Conservation (phyloP, 2,113 vertebrate species). For the Heliornis fulica region DNA sequence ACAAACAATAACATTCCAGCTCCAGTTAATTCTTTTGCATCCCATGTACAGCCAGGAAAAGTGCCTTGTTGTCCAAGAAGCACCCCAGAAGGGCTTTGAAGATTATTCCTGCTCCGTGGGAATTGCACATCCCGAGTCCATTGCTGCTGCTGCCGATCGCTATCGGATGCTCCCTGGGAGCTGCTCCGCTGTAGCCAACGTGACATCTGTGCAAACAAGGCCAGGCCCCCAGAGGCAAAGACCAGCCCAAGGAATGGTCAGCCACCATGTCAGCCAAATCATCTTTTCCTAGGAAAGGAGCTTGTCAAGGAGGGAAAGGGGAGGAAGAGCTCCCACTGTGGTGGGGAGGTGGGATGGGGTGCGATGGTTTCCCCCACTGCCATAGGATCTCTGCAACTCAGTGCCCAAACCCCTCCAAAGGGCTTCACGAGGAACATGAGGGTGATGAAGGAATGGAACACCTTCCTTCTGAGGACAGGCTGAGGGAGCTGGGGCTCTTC, state of each 20-base stretch:
- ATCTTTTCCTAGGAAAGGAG: background rate
- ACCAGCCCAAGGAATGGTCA: conserved; percentile 10
- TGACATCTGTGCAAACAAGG: conserved; percentile 19
- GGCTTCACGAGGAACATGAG: rapidly evolving
- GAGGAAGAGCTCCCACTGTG: background rate
- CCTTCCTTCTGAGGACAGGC: too few relatives aligned
- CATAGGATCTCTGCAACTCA: rapidly evolving
- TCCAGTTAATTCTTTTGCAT: conserved; percentile 65
- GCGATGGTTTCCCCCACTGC: rapidly evolving
- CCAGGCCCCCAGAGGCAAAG: background rate
- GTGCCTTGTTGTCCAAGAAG: conserved; percentile 26
- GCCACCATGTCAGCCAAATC: background rate
- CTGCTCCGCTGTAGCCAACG: conserved; percentile 50
- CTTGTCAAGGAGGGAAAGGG: rapidly evolving
- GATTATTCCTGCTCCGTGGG: conserved; percentile 64
- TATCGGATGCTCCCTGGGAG: conserved; percentile 52
- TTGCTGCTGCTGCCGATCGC: conserved; percentile 41
- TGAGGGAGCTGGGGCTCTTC: too few relatives aligned
- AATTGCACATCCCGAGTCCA: conserved; percentile 44
- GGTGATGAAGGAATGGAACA: too few relatives aligned
- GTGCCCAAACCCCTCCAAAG: background rate
- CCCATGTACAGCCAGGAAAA: conserved; percentile 66
- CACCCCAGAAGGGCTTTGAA: conserved; percentile 68
- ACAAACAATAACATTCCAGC: conserved; percentile 73
- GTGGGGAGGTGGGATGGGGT: background rate